phyloP scores from a whole-genome alignment of 2,113 vertebrate genomes.

The Pomatostomus ruficeps region DNA sequence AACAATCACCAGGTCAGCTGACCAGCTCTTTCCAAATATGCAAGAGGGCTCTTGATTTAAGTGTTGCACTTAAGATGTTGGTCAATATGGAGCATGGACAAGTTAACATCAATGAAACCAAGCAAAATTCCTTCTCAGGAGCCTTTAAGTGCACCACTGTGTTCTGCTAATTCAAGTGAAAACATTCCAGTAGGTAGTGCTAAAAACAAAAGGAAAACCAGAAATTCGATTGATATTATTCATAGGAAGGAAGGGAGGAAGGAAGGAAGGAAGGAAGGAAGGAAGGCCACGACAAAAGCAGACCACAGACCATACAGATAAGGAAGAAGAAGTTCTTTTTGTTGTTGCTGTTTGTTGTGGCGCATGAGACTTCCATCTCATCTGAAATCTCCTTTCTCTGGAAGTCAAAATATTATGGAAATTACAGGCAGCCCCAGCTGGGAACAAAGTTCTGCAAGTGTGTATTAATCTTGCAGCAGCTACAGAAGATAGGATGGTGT shows the following conservation, averaged over 20 bases:
- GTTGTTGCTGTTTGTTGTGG: background rate
- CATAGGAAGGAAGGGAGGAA: background rate
- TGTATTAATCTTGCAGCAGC: background rate
- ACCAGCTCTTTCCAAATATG: background rate
- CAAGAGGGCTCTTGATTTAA: background rate
- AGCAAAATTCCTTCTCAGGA: background rate
- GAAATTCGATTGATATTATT: background rate
- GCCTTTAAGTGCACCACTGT: background rate
- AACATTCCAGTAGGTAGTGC: background rate
- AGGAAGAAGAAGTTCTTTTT: background rate
- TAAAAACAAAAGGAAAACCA: background rate
- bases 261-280: background rate
- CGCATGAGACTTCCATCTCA: background rate
- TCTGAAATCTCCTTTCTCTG: background rate
- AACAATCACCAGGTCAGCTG: background rate
- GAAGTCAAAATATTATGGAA: background rate
- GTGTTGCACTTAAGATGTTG: background rate
- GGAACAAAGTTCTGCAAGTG: background rate
- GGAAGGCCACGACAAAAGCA: background rate
- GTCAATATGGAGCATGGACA: background rate
- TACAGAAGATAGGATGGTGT: background rate
- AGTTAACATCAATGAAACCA: background rate
- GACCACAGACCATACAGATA: background rate
- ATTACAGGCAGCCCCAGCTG: background rate
- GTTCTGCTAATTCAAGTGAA: background rate